Conservation (phyloP, 2,797 vertebrate genomes). For the Lutjanus campechanus region DNA sequence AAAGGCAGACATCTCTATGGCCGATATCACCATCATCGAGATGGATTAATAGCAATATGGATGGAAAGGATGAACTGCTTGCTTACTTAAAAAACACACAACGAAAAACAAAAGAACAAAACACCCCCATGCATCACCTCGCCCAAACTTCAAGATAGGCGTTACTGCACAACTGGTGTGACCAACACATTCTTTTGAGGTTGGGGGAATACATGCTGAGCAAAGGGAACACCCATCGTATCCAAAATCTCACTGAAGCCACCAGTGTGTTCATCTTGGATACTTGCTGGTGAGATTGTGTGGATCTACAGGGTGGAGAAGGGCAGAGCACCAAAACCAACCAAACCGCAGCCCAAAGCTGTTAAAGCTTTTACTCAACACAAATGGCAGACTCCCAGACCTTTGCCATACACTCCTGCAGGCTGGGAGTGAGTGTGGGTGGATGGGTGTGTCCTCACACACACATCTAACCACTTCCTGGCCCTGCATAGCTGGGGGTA, state of each 20-base stretch:
- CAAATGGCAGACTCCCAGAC: constrained; percentile 50
- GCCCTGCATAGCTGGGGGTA: constrained; percentile 62
- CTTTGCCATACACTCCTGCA: constrained; percentile 48
- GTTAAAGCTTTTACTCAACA: constrained; percentile 65
- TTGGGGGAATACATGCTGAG: constrained; percentile 37
- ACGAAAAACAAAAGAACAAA: not conserved
- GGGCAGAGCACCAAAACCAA: constrained; percentile 62
- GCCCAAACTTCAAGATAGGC: not conserved
- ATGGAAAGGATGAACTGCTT: no score
- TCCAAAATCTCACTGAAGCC: constrained; percentile 32
- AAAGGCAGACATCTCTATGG: no score
- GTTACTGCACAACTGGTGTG: not conserved
- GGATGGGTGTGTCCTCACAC: constrained; percentile 75
- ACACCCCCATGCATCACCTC: constrained; percentile 12
- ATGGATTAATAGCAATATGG: no score
- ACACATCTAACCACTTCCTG: constrained; percentile 74
- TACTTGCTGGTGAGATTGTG: constrained; percentile 37
- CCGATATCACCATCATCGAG: no score
- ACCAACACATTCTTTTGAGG: constrained; percentile 27
- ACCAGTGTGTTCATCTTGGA: constrained; percentile 34
- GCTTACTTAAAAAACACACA: no score
- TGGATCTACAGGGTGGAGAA: constrained; percentile 69
- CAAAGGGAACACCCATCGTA: constrained; percentile 47
- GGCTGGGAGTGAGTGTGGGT: constrained; percentile 65
- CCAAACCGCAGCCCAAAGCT: constrained; percentile 59